phyloP scores from a whole-genome alignment of 2,797 vertebrate genomes.

The Halcyon leucocephala region DNA sequence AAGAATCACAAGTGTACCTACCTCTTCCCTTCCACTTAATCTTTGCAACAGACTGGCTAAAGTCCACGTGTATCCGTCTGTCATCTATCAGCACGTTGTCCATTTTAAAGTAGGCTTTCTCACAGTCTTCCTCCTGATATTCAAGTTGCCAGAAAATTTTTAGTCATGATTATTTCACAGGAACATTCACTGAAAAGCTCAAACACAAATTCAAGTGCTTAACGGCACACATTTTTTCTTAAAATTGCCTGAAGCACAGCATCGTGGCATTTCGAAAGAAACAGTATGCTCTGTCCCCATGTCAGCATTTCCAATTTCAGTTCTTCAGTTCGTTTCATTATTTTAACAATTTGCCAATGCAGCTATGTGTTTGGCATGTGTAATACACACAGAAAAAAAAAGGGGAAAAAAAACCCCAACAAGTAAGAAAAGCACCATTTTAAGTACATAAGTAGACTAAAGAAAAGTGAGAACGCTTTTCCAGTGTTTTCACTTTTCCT shows the following conservation, averaged over 20 bases:
- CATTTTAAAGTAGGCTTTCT: conserved; percentile 99
- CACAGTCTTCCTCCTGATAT: conserved; percentile 94
- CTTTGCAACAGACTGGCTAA: conserved; percentile 97
- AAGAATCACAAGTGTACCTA: conserved; percentile 50
- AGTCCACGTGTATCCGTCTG: conserved; percentile 96
- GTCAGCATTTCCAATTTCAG: background rate
- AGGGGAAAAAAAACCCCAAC: background rate
- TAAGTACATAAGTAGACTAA: background rate
- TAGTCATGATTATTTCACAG: background rate
- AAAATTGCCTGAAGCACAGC: background rate
- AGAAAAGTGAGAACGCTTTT: background rate
- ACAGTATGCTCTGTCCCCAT: background rate
- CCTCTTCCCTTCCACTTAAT: conserved; percentile 98
- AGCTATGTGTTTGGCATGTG: background rate
- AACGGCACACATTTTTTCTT: background rate
- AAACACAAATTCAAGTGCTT: background rate
- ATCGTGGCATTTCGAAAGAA: background rate
- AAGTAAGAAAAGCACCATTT: background rate
- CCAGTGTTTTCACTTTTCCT: background rate
- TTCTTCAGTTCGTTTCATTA: background rate
- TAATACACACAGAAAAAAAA: background rate
- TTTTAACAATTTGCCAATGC: background rate
- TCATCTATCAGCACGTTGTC: conserved; percentile 98
- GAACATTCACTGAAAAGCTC: background rate
- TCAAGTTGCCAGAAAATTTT: conserved; percentile 28